Percentiles rank a stretch among this genome's conserved stretches.
These are phyloP conservation scores for Trinorchestia longiramus DNA, from an alignment of 1,140 invertebrate species.

Conservation along the genomic window DNA sequence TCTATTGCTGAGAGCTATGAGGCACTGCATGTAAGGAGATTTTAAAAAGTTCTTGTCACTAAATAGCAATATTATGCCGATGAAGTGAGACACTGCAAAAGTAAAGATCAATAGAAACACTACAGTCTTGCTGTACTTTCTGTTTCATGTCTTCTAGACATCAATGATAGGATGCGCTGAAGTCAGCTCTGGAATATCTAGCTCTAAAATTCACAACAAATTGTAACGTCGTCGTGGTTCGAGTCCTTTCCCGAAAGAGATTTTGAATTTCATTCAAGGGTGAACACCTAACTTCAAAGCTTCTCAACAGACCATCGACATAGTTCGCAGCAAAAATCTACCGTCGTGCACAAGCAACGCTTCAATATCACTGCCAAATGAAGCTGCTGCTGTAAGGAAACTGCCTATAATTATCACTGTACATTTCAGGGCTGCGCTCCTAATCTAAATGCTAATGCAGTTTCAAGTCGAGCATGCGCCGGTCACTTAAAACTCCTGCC, in stretches of 20 bases:
- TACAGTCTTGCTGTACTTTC: no score
- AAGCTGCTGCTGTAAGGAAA: not conserved
- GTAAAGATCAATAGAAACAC: no score
- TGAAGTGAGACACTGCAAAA: no score
- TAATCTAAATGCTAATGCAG: conserved; percentile 9
- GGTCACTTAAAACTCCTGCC: not conserved
- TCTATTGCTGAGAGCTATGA: not conserved
- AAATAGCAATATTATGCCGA: no score
- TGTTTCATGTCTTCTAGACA: not conserved
- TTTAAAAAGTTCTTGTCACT: no score
- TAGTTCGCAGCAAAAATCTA: not conserved
- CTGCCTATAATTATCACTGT: not conserved
- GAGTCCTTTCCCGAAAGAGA: not conserved
- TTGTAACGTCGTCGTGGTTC: not conserved
- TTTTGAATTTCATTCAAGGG: not conserved
- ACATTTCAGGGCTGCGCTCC: not conserved
- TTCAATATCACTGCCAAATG: not conserved
- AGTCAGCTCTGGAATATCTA: not conserved
- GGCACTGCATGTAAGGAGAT: no score
- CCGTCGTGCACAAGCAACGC: no score
- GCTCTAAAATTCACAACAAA: not conserved
- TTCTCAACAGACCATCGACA: not conserved
- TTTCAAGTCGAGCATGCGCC: not conserved
- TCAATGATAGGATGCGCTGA: not conserved
- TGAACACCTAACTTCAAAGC: not conserved